Base-by-base conservation (phyloP, 1,140 invertebrate species). In the Coenobita brevimanus region DNA sequence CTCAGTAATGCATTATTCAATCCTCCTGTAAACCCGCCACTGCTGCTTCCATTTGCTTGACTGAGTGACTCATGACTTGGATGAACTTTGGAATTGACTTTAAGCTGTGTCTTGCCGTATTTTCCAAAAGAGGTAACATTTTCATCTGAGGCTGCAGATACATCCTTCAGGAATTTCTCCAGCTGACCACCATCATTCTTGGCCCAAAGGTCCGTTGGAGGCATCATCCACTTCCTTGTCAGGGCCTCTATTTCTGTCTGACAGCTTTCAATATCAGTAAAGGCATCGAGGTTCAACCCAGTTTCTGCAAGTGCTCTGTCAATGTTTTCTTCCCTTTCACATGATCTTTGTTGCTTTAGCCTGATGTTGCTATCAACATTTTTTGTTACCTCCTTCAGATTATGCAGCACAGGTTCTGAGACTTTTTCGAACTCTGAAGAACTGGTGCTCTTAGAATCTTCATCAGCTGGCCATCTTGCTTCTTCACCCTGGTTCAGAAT, bases 261-360 rank as follows among this genome's bases (percentile, higher is more conserved):
- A 64, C 83, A 85, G 67, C 83, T 85, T 76, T 54, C 83, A 21
- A 85, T 67, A 33, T 85, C 83, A 10, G 83, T 85, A 78, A 85
- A 85, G n/a, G 83, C 83, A 57, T 85, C 83, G 54, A 85, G 24
- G 50, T 85, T 85, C 43, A 85, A 78, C n/a, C 24, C 27, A 33
- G 54, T 78, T 27, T 85, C 57, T 15, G 67, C 4, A 33, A 57
- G 57, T 17, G 41, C 50, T 13, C 64, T 38, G 6, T 64, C 21
- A 15, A 1, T 46, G 41, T 30, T 67, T 36, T 27, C n/a, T 17
- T 27, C 21, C n/a, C 67, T 21, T n/a, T 15, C n/a, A n/a, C n/a
- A n/a, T n/a, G n/a, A n/a, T n/a, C n/a, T n/a, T n/a, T n/a, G n/a
- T n/a, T n/a, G n/a, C n/a, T n/a, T n/a, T n/a, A n/a, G n/a, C n/a